Evolutionary conservation across 2,888 invertebrate species (phyloP).

Genomic region (Drosophila infuscata): DNA sequence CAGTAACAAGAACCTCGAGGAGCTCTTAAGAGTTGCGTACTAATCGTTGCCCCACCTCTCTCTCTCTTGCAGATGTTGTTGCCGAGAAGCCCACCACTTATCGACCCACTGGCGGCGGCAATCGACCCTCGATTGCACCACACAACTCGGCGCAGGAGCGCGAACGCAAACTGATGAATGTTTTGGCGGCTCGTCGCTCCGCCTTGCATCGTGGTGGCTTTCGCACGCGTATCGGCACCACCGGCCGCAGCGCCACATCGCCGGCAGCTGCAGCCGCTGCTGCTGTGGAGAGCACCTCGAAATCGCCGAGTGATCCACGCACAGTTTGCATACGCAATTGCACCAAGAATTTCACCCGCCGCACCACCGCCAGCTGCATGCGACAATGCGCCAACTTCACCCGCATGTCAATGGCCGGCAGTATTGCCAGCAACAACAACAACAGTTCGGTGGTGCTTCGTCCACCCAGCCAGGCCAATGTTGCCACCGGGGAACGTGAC

Average conservation of each 20-base stretch:
- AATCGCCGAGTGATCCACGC: conserved; percentile 81
- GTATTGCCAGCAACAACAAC: conserved; percentile 16
- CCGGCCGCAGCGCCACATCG: conserved; percentile 76
- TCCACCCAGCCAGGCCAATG: conserved; percentile 18
- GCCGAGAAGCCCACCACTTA: conserved; percentile 78
- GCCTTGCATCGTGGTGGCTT: conserved; percentile 87
- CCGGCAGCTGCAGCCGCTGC: conserved; percentile 40
- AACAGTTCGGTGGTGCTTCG: conserved; percentile 63
- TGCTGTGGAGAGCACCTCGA: conserved; percentile 81
- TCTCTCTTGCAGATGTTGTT: conserved; percentile 65
- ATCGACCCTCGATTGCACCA: conserved; percentile 66
- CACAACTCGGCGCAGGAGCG: conserved; percentile 84
- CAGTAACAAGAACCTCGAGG: conserved; percentile 8
- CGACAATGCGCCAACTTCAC: conserved; percentile 83
- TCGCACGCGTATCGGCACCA: conserved; percentile 83
- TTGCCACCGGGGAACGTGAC: conserved; percentile 76
- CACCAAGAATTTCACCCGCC: conserved; percentile 84
- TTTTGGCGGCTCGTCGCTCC: conserved; percentile 88
- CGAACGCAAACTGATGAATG: conserved; percentile 87
- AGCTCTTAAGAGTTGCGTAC: conserved; percentile 17
- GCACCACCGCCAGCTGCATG: conserved; percentile 85
- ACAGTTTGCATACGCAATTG: conserved; percentile 84
- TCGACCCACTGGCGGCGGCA: conserved; percentile 69
- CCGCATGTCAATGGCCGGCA: conserved; percentile 61
- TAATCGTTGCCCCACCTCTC: conserved; percentile 20